A percentile compares a stretch with the other conserved stretches of the same genome.
Conservation (phyloP, 1,140 invertebrate genomes). For the Drosophila navojoa region DNA sequence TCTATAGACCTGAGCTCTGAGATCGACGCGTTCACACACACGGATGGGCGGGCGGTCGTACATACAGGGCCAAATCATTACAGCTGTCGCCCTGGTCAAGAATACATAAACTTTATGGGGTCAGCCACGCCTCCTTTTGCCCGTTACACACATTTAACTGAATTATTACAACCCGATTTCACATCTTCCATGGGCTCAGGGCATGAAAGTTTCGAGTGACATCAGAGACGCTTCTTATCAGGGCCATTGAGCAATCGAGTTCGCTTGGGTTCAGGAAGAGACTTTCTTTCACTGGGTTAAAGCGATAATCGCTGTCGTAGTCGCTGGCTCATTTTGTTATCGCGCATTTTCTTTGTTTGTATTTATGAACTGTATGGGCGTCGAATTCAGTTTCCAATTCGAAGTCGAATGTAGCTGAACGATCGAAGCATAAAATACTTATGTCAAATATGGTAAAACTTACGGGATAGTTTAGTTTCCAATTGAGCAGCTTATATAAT, state of each 20-base stretch:
- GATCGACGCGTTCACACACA: no score
- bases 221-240: conserved; percentile 23
- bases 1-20: no score
- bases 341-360: conserved; percentile 30
- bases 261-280: conserved; percentile 27
- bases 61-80: no score
- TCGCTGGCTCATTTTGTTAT: conserved; percentile 23
- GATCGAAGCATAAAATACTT: conserved; percentile 25
- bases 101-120: no score
- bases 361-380: conserved; percentile 60
- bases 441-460: conserved; percentile 28
- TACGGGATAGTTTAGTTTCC: not conserved
- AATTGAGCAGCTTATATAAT: no score
- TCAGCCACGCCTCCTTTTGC: no score
- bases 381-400: conserved; percentile 62
- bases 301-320: conserved; percentile 22
- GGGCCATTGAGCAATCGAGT: conserved; percentile 3
- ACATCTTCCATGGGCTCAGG: no score
- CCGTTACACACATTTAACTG: no score
- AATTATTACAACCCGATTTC: no score
- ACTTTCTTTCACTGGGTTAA: conserved; percentile 18
- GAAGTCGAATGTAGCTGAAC: conserved; percentile 59
- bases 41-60: no score
- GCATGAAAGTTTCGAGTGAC: conserved; percentile 4
- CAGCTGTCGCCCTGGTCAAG: no score